Conservation (phyloP, 2,888 invertebrate species). For the Junonia oenone region DNA sequence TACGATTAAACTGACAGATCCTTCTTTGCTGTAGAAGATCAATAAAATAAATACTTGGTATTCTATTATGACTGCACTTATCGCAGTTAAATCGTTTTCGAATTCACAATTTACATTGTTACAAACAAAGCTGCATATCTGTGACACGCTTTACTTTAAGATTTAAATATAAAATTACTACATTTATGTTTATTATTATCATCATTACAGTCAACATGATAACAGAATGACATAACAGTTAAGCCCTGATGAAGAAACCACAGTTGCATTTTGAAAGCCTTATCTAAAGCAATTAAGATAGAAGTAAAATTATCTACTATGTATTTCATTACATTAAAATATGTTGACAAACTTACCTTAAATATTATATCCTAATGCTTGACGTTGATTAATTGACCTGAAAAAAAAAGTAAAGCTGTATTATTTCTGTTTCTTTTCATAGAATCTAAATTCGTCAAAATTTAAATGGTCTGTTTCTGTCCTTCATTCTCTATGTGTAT, state of each 20-base stretch:
- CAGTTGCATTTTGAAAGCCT: background rate
- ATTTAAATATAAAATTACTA: no score
- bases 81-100: no score
- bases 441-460: background rate
- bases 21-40: no score
- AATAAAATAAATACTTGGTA: no score
- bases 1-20: no score
- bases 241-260: background rate
- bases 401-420: slow-evolving; percentile 39
- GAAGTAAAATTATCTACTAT: background rate
- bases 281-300: background rate
- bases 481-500: background rate
- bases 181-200: background rate
- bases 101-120: no score
- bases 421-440: background rate
- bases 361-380: slow-evolving; percentile 22
- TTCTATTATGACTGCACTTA: no score
- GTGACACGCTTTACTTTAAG: no score
- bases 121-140: no score
- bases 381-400: slow-evolving; percentile 59
- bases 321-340: background rate
- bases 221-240: background rate
- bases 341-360: slow-evolving; percentile 24
- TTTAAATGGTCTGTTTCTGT: no score
- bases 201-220: background rate